Conservation (phyloP, 1,140 invertebrate species). For the Lordiphosa stackelbergi region DNA sequence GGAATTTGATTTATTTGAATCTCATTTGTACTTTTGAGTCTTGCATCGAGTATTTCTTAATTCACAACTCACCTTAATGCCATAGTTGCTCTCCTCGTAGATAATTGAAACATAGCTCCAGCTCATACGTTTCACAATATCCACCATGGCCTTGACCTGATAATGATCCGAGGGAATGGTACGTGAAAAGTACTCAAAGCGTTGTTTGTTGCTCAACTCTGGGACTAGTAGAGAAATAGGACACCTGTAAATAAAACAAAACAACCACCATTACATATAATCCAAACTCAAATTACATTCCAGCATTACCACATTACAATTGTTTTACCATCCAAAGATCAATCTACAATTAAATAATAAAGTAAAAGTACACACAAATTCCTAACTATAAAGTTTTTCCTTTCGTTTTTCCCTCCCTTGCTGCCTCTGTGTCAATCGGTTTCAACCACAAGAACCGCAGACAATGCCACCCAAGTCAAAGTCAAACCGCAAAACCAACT, state of each 20-base stretch:
- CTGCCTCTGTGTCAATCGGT: not conserved
- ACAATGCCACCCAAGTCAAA: constrained; percentile 22
- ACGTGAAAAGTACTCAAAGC: constrained; percentile 95
- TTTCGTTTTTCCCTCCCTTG: not conserved
- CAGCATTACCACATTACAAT: too few species aligned
- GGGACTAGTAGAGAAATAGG: constrained; percentile 97
- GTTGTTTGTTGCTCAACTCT: constrained; percentile 94
- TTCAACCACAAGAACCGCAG: constrained; percentile 20
- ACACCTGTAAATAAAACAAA: constrained; percentile 83
- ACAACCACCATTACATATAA: too few species aligned
- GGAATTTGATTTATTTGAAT: too few species aligned
- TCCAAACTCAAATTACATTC: too few species aligned
- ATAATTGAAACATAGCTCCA: constrained; percentile 98
- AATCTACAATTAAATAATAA: too few species aligned
- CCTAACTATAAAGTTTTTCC: too few species aligned
- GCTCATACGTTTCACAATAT: constrained; percentile 89
- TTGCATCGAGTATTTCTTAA: too few species aligned
- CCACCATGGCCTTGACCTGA: constrained; percentile 96
- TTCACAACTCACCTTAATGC: constrained; percentile 87
- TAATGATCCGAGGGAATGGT: constrained; percentile 97
- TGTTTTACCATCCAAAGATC: too few species aligned
- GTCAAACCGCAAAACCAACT: not conserved
- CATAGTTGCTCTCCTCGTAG: constrained; percentile 98
- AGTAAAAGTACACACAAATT: constrained; percentile 1
- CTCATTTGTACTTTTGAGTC: too few species aligned